A percentile compares a stretch with the other conserved stretches of the same genome.
phyloP scores from a whole-genome alignment of 2,113 vertebrate genomes.

The Cryptomyrus ogoouensis region DNA sequence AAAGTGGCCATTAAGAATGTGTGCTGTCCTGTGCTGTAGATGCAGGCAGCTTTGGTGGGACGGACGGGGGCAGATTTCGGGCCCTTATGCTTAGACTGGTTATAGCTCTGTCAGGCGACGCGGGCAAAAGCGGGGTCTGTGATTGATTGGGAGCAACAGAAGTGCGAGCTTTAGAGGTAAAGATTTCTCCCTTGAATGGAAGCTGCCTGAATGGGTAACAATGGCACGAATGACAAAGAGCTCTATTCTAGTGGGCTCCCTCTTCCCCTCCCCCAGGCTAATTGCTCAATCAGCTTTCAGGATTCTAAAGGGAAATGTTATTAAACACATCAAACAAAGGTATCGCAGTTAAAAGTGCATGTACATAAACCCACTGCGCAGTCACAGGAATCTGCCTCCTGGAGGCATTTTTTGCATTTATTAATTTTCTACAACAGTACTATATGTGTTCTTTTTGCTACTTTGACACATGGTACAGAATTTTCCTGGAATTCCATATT shows the following conservation, averaged over 20 bases:
- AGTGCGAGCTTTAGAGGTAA: conserved; percentile 13
- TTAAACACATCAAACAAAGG: background rate
- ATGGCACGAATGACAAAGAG: conserved; percentile 28
- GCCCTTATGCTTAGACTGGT: background rate
- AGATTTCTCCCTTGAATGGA: conserved; percentile 19
- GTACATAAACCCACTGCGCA: background rate
- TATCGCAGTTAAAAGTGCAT: background rate
- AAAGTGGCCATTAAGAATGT: background rate
- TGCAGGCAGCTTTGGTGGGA: background rate
- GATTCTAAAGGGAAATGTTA: background rate
- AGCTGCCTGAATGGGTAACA: conserved; percentile 16
- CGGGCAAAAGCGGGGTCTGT: background rate
- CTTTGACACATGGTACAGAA: background rate
- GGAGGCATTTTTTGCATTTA: background rate
- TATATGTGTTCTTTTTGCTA: background rate
- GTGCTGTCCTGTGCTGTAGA: background rate
- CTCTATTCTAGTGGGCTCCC: background rate
- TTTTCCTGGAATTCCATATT: background rate
- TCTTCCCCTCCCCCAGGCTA: conserved; percentile 15
- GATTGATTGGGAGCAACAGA: conserved; percentile 31
- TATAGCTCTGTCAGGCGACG: conserved; percentile 18
- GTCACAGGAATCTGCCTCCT: background rate
- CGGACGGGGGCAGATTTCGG: background rate
- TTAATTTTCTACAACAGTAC: background rate
- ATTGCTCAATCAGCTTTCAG: background rate